phyloP scores from a whole-genome alignment of 2,888 invertebrate species.

The Zele albiditarsus region DNA sequence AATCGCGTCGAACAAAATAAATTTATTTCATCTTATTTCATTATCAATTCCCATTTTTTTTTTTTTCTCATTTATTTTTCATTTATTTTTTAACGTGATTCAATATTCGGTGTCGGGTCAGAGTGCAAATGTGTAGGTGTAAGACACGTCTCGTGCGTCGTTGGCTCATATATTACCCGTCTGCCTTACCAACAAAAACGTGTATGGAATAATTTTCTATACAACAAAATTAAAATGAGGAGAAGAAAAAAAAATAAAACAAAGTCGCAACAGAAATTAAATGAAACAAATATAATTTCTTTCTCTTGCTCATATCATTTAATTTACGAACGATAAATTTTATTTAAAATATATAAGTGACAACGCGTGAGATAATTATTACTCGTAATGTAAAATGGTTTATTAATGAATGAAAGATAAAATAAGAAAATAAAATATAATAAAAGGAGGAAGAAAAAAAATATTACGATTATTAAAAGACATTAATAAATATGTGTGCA shows the following conservation, averaged over 20 bases:
- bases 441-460: neutral
- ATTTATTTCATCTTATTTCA: no score
- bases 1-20: no score
- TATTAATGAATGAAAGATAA: no score
- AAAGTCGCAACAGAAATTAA: neutral
- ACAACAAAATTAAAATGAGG: neutral
- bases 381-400: neutral
- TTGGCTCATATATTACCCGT: slow-evolving; percentile 58
- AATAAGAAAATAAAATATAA: no score
- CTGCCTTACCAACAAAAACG: slow-evolving; percentile 54
- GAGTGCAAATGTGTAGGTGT: slow-evolving; percentile 61
- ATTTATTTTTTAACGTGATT: slow-evolving; percentile 59
- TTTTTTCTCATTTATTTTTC: neutral
- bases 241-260: neutral
- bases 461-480: slow-evolving; percentile 27
- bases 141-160: slow-evolving; percentile 55
- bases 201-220: slow-evolving; percentile 57
- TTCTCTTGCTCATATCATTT: neutral
- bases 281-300: no score
- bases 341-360: neutral
- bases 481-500: slow-evolving; percentile 9
- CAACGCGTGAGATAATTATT: neutral
- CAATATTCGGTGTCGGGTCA: slow-evolving; percentile 62
- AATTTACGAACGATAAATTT: neutral
- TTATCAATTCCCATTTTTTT: no score